Base-by-base conservation (phyloP, 2,888 invertebrate species). In the Himalopsyche anomala region DNA sequence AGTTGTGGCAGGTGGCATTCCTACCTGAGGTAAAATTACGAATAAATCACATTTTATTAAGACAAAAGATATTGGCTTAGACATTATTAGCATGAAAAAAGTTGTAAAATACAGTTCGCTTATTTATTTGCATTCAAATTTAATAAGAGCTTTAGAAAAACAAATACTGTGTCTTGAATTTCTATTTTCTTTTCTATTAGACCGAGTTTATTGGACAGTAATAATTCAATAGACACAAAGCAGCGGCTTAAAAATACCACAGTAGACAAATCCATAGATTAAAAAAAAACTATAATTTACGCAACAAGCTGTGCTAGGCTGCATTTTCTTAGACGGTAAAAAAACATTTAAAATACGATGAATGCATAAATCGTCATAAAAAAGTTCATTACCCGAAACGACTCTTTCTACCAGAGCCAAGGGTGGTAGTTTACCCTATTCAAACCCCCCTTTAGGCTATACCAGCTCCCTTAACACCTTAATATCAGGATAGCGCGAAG, bases 341-440 rank as follows among this genome's bases (percentile, higher is more conserved):
- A 62, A 62, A 62, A 28, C 62, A 62, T 62, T 62, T 62, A 62
- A 62, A 62, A 62, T 62, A 62, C 62, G 62, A 19, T 62, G 62
- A 62, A 62, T 62, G 62, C 62, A 62, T 62, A 62, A 84, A 84
- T 84, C 84, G 79, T 80, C 80, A 62, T 80, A 51, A 81, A 82
- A 85, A 85, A 82, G 85, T 85, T 85, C 85, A 82, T 82, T 82
- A 85, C 85, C 69, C 69, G 82, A 85, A 85, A 81, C 80, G 80
- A 62, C 80, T 81, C 82, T 42, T 36, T 56, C 42, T 81, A 62
- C 62, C 62, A 28, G 62, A 62, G 62, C 62, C 28, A 62, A 62
- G 62, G 62, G 62, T 62, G 62, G 62, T 62, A 62, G 62, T 62
- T 62, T 62, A 62, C 62, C 62, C 62, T 62, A 62, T 62, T 62